phyloP scores from a whole-genome alignment of 2,113 vertebrate genomes.

The Daubentonia madagascariensis region DNA sequence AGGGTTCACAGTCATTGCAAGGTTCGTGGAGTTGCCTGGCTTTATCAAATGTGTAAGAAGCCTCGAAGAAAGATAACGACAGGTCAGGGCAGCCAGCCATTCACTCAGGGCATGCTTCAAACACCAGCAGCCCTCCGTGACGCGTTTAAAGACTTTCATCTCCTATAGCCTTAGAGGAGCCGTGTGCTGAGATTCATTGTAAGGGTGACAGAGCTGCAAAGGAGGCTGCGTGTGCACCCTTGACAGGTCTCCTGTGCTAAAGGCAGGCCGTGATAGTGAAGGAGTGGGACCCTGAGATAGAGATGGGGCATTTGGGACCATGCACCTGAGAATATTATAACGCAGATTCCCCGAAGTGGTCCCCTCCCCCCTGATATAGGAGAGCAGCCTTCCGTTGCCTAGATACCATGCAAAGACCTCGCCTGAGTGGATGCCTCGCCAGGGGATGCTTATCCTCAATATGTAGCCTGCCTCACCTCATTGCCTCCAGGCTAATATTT shows the following conservation, averaged over 20 bases:
- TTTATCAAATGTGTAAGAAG: not conserved
- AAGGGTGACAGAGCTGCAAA: not conserved
- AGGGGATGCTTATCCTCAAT: not conserved
- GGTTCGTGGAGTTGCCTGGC: not conserved
- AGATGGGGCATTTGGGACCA: not conserved
- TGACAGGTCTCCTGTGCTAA: not conserved
- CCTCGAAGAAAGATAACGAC: not conserved
- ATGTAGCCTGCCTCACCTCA: not conserved
- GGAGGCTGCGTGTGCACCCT: not conserved
- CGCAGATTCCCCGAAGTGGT: no score
- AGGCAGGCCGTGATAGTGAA: not conserved
- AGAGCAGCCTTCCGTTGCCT: not conserved
- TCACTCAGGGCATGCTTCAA: not conserved
- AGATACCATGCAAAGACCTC: not conserved
- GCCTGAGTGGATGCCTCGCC: no score
- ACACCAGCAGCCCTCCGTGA: not conserved
- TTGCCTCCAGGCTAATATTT: not conserved
- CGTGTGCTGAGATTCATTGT: not conserved
- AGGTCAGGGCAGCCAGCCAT: not conserved
- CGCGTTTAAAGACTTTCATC: not conserved
- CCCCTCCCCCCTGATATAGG: not conserved
- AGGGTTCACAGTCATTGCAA: not conserved
- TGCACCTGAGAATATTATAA: not conserved
- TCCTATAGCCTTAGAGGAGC: not conserved
- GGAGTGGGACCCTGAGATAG: not conserved